Percentiles rank a stretch among this genome's conserved stretches.
These are phyloP conservation scores for Scaptomyza hsui DNA, from an alignment of 1,140 invertebrate genomes.

Conservation along the genomic window DNA sequence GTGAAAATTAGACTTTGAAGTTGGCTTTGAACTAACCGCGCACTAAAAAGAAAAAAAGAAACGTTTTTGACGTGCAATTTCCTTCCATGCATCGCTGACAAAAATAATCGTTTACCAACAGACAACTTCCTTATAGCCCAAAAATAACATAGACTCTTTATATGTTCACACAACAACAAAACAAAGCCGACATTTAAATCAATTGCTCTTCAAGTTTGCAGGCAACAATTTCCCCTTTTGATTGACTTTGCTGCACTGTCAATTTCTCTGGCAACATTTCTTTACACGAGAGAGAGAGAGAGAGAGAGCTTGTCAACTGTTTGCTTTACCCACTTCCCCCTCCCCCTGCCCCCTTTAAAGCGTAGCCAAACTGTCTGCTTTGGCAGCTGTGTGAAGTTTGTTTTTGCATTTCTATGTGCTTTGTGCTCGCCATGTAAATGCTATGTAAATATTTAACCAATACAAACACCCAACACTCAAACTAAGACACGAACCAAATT, in stretches of 20 bases:
- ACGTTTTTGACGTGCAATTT: constrained; percentile 22
- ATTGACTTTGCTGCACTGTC: constrained; percentile 53
- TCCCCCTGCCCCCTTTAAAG: background rate
- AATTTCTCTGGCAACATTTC: constrained; percentile 37
- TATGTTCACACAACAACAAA: background rate
- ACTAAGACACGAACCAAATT: constrained; percentile 22
- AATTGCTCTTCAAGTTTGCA: constrained; percentile 25
- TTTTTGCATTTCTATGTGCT: constrained; percentile 51
- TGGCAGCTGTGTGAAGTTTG: constrained; percentile 38
- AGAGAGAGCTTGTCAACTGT: constrained; percentile 44
- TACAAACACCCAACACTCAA: constrained; percentile 22
- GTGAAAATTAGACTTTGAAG: constrained; percentile 72
- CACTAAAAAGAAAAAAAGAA: background rate
- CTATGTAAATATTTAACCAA: constrained; percentile 63
- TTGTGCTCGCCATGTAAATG: constrained; percentile 58
- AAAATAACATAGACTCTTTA: background rate
- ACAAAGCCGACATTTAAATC: constrained; percentile 37
- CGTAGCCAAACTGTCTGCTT: constrained; percentile 56
- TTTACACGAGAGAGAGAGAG: constrained; percentile 1
- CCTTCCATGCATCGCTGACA: constrained; percentile 20
- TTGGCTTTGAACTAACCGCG: constrained; percentile 59
- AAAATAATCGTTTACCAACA: constrained; percentile 13
- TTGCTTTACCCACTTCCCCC: background rate
- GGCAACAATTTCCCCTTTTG: constrained; percentile 51
- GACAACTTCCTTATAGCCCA: constrained; percentile 23